Conservation (phyloP, 1,140 invertebrate species). For the Leptinotarsa texana region DNA sequence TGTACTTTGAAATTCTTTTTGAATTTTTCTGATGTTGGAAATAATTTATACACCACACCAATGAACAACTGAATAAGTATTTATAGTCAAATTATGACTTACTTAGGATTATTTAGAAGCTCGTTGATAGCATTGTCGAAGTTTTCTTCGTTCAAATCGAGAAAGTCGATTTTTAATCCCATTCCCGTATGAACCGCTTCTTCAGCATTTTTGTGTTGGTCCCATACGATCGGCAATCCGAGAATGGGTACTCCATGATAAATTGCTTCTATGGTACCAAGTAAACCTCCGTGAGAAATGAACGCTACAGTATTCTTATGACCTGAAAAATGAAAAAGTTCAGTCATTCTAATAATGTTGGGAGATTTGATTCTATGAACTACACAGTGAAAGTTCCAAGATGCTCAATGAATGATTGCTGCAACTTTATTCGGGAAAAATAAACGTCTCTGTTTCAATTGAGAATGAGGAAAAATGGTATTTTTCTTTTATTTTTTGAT, state of each 20-base stretch:
- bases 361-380: no score
- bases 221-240: constrained; percentile 52
- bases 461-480: no score
- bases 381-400: no score
- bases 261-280: constrained; percentile 55
- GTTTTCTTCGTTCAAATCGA: background rate
- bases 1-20: no score
- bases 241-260: constrained; percentile 60
- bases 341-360: no score
- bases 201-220: constrained; percentile 50
- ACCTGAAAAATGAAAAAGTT: constrained; percentile 33
- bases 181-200: background rate
- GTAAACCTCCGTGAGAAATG: constrained; percentile 45
- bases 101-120: background rate
- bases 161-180: background rate
- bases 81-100: background rate
- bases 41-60: no score
- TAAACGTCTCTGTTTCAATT: no score
- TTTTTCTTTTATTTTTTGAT: no score
- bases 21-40: no score
- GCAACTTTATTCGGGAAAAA: no score
- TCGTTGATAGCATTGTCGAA: background rate
- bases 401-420: no score
- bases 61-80: no score
- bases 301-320: constrained; percentile 46